Evolutionary conservation across 2,113 vertebrate species (phyloP), one percentile per base, ranked within the genome.

Genomic region (Nothocercus nigrocapillus): DNA sequence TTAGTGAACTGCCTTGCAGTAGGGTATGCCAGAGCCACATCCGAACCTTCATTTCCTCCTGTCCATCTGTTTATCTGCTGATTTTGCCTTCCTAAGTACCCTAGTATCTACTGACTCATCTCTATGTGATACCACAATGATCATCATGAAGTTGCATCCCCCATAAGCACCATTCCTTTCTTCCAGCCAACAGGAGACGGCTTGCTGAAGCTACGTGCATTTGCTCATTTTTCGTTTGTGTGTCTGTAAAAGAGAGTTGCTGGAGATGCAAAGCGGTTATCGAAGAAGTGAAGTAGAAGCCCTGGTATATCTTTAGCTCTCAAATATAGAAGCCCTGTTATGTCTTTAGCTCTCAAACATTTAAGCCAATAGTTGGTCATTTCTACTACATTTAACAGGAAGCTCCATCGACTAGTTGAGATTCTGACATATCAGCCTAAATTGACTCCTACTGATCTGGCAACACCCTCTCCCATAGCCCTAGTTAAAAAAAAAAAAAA

Each of bases 261-360:
- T 56, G 4, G 21, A 7, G 61, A 7, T 76, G 49, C 82, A 87
- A 87, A 40, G 8, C 30, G 28, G 68, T 84, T 84, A 58, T 61
- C 25, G 44, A 85, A 20, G 70, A 79, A 90, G 77, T 82, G 75
- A 86, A 53, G 28, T 69, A 27, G 51, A 90, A 81, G 80, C 47
- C 54, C 83, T 0, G 0, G 38, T 81, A 19, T 0, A 1, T 61
- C 72, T 44, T 66, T 73, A 69, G 11, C 11, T 79, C 13, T 66
- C 47, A 58, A 87, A 84, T 75, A 75, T 44, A 89, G 78, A 89
- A 84, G 7, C 44, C 21, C 83, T 0, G 0, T 36, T 81, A 21
- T 0, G 1, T 56, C 75, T 44, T 66, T 69, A 69, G 13, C 10
- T 79, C 13, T 66, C 42, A 58, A 91, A 84, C 72, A 75, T 47